phyloP scores from a whole-genome alignment of 1,140 invertebrate species.

The Eupristina koningsbergeri region DNA sequence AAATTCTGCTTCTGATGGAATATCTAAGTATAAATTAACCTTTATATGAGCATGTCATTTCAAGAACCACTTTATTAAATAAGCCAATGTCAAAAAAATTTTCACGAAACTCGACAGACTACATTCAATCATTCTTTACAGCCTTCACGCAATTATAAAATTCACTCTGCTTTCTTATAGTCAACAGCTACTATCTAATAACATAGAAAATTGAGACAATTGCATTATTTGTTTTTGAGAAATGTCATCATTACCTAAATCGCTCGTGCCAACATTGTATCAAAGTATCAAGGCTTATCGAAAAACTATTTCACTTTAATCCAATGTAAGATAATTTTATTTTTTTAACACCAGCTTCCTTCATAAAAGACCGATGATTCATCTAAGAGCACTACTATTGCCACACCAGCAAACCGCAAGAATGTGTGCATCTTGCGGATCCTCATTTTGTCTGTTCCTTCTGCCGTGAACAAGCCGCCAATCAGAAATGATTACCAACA shows the following conservation, averaged over 20 bases:
- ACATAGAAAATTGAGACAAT: background rate
- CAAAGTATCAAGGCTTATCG: background rate
- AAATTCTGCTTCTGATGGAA: no score
- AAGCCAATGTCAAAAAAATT: no score
- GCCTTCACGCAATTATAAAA: no score
- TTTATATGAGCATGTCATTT: no score
- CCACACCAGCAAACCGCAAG: slow-evolving; percentile 15
- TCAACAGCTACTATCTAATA: no score
- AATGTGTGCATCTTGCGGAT: slow-evolving; percentile 2
- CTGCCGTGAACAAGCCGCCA: background rate
- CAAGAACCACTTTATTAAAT: no score
- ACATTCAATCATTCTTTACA: no score
- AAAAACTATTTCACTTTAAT: background rate
- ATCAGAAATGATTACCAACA: background rate
- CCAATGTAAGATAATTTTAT: background rate
- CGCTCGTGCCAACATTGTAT: background rate
- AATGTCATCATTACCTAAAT: background rate
- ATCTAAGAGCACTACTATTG: background rate
- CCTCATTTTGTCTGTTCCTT: background rate
- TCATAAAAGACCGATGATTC: background rate
- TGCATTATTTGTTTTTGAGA: background rate
- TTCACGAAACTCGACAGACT: no score
- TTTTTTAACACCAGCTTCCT: background rate
- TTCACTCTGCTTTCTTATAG: no score
- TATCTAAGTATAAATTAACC: no score